Evolutionary conservation across 2,888 invertebrate genomes (phyloP), one percentile per base, ranked within the genome.

Genomic region (Zhengitettix transpicula): DNA sequence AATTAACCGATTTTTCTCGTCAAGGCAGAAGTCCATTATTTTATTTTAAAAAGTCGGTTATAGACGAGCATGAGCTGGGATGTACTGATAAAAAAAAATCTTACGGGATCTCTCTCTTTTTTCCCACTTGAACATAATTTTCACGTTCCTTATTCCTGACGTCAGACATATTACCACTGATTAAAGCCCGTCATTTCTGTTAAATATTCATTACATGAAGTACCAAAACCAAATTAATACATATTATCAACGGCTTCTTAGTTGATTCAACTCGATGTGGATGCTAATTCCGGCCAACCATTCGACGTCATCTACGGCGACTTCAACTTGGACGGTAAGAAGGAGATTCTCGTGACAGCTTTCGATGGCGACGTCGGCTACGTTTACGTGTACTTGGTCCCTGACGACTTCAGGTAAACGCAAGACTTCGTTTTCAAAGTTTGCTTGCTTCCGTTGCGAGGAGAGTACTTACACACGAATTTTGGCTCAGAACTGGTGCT

Each of bases 221-320:
- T 28, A 28, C 28, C 28, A 28, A 28, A 28, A 28, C 28, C 28
- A 28, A 28, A 28, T 7, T 51, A 15, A 9, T 51, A 16, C 8
- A 1, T 9, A 51, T 10, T 53, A 11, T 12, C 12, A 15, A 54
- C 14, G 7, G 41, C 11, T 42, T 12, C 42, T 7, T n/a, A 57
- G 57, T 42, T 57, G 17, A 42, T 44, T n/a, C 42, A 42, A n/a
- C 15, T 57, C 2, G 57, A 44, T 14, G 40, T 57, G 11, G 57
- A 57, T 17, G 57, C 42, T 44, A 57, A 42, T 12, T 28, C 57
- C 11, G 69, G 68, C 1, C 68, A 69, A 62, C 63, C 65, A 10
- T 69, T 69, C 60, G 69, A 69, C 56, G 64, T 67, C 9, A 64
- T 67, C 28, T 61, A 66, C 40, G 65, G 64, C 53, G 68, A 69